A percentile compares a stretch with the other conserved stretches of the same genome.
Evolutionary conservation across 2,888 invertebrate genomes (phyloP).

Genomic region (Tinea pellionella): DNA sequence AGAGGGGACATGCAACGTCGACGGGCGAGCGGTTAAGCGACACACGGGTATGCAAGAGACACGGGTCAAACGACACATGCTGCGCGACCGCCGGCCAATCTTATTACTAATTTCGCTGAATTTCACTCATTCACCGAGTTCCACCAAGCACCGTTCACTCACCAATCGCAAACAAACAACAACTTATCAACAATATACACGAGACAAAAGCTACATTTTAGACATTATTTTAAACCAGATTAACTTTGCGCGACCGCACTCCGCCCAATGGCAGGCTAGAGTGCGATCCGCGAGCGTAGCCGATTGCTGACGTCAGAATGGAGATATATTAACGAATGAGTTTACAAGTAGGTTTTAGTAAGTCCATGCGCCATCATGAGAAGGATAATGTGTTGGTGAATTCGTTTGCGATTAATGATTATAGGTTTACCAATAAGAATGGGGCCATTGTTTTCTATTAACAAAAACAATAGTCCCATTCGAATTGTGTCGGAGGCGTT

Average conservation of each 20-base stretch:
- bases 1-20: slow-evolving; percentile 53
- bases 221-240: too few relatives aligned
- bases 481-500: not conserved
- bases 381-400: not conserved
- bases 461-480: not conserved
- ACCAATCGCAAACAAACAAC: slow-evolving; percentile 46
- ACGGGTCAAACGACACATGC: slow-evolving; percentile 37
- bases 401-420: not conserved
- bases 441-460: not conserved
- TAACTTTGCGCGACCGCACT: too few relatives aligned
- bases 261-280: too few relatives aligned
- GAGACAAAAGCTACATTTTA: too few relatives aligned
- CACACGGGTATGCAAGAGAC: slow-evolving; percentile 46
- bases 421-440: not conserved
- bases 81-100: slow-evolving; percentile 33
- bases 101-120: slow-evolving; percentile 51
- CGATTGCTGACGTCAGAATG: too few relatives aligned
- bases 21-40: slow-evolving; percentile 23
- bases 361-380: not conserved
- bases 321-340: too few relatives aligned
- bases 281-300: too few relatives aligned
- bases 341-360: too few relatives aligned
- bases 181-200: slow-evolving; percentile 8
- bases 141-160: slow-evolving; percentile 25
- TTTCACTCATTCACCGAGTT: slow-evolving; percentile 55